These are phyloP conservation scores for Eulithis prunata DNA, from an alignment of 2,888 invertebrate species.

Conservation along the genomic window DNA sequence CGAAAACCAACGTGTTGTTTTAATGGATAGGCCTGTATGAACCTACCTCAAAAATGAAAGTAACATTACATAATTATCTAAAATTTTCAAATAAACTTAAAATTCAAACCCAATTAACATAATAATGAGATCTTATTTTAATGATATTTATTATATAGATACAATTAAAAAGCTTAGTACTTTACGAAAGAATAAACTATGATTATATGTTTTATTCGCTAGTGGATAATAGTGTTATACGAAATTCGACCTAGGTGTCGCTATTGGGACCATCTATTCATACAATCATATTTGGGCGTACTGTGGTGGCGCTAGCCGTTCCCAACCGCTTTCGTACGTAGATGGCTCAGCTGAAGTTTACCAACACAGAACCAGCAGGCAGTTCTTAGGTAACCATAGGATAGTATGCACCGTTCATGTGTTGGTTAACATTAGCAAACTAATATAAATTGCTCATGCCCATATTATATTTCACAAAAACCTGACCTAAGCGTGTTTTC, in stretches of 20 bases:
- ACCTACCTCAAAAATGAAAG: no score
- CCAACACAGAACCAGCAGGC: background rate
- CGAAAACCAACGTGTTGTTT: background rate
- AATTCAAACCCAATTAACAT: conserved; percentile 29
- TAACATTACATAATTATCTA: background rate
- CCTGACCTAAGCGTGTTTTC: background rate
- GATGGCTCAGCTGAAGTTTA: conserved; percentile 1
- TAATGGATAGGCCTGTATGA: no score
- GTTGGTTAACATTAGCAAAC: background rate
- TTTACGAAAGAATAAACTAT: conserved; percentile 3
- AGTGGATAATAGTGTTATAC: conserved; percentile 4
- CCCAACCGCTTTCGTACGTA: background rate
- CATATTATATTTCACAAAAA: background rate
- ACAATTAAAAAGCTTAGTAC: conserved; percentile 5
- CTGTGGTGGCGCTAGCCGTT: background rate
- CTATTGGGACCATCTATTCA: background rate
- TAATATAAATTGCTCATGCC: background rate
- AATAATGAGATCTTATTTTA: conserved; percentile 45
- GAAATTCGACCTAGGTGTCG: conserved; percentile 3
- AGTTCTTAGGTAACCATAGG: background rate
- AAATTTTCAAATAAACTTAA: conserved; percentile 9
- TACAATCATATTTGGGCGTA: no score
- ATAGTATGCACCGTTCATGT: background rate
- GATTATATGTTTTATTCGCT: conserved; percentile 11
- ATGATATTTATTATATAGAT: conserved; percentile 15